phyloP scores from a whole-genome alignment of 2,888 invertebrate genomes.

The Rhagonycha fulva region DNA sequence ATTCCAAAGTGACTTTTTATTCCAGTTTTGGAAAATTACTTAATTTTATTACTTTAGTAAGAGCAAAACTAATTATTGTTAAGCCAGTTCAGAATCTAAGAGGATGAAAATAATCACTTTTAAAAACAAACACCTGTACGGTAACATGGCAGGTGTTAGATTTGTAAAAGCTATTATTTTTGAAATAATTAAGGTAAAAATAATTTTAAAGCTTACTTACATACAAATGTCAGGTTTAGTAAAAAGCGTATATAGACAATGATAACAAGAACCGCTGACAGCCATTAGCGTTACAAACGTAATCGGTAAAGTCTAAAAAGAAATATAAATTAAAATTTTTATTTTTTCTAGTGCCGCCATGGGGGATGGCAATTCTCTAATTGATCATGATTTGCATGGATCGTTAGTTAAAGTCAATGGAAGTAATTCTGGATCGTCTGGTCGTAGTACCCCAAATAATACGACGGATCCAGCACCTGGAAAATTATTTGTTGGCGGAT shows the following conservation, averaged over 20 bases:
- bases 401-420: constrained; percentile 51
- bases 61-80: too few species aligned
- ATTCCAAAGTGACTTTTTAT: too few species aligned
- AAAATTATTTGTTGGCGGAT: constrained; percentile 88
- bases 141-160: not conserved
- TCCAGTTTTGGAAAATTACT: too few species aligned
- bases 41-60: too few species aligned
- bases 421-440: constrained; percentile 69
- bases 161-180: not conserved
- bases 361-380: constrained; percentile 58
- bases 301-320: not conserved
- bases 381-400: constrained; percentile 59
- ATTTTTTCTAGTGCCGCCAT: constrained; percentile 57
- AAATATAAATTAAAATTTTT: constrained; percentile 11
- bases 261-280: not conserved
- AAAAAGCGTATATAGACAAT: not conserved
- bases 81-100: not conserved
- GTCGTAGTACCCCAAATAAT: constrained; percentile 73
- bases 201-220: not conserved
- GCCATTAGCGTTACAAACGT: not conserved
- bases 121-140: not conserved
- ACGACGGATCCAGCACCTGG: constrained; percentile 75
- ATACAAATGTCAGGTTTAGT: not conserved
- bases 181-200: not conserved
- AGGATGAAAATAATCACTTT: not conserved